phyloP scores from a whole-genome alignment of 37 sponge, comb jelly and placozoan species.

The Mnemiopsis leidyi region DNA sequence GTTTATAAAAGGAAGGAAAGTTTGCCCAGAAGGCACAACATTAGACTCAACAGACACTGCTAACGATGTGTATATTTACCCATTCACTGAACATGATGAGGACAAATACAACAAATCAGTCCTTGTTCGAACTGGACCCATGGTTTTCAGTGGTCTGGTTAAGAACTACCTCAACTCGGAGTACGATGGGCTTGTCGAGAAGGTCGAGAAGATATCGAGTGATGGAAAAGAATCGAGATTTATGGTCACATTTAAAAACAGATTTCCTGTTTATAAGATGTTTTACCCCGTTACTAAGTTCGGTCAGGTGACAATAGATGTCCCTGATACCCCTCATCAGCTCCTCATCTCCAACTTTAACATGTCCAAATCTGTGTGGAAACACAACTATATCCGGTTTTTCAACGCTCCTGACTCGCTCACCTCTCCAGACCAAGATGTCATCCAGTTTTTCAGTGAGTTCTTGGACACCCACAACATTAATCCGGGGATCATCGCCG shows the following conservation, averaged over 20 bases:
- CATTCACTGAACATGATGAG: conserved; percentile 2
- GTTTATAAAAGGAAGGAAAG: background rate
- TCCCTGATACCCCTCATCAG: background rate
- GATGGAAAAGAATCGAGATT: background rate
- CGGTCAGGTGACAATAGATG: background rate
- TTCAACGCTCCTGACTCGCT: background rate
- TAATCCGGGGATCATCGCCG: background rate
- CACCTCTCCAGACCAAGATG: background rate
- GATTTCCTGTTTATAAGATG: background rate
- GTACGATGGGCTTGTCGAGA: background rate
- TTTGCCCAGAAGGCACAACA: background rate
- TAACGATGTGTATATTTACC: background rate
- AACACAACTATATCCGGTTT: background rate
- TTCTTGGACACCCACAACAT: background rate
- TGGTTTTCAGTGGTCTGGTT: background rate
- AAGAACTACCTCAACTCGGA: background rate
- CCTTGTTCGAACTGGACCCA: background rate
- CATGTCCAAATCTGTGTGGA: background rate
- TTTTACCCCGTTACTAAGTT: background rate
- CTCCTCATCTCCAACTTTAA: background rate
- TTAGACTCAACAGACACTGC: background rate
- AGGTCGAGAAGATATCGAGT: background rate
- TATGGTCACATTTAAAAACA: background rate
- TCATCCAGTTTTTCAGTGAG: background rate
- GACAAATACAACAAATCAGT: background rate